Conservation (phyloP, 2,113 vertebrate genomes). For the Macrotis lagotis region DNA sequence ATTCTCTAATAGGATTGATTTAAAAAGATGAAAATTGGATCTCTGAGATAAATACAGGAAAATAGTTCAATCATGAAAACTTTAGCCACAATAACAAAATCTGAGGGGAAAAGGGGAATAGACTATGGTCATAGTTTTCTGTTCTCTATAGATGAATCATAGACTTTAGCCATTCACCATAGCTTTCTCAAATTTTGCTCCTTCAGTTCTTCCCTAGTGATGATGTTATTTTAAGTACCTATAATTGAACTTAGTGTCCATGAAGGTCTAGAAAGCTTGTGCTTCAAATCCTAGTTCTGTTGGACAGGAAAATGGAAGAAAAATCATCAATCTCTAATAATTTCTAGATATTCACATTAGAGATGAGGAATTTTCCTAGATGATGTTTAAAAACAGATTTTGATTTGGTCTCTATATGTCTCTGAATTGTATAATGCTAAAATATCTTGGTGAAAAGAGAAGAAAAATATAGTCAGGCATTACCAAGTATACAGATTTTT, state of each 20-base stretch:
- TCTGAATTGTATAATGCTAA: conserved; percentile 28
- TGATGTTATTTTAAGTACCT: background rate
- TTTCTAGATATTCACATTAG: conserved; percentile 9
- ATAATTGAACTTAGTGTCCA: background rate
- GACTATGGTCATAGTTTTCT: background rate
- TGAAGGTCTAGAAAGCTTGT: background rate
- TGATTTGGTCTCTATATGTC: conserved; percentile 24
- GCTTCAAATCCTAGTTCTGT: background rate
- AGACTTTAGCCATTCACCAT: background rate
- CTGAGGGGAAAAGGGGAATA: background rate
- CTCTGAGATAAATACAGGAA: background rate
- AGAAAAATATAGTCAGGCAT: conserved; percentile 1
- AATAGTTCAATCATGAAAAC: background rate
- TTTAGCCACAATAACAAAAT: background rate
- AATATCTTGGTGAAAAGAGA: conserved; percentile 19
- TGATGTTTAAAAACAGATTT: conserved; percentile 19
- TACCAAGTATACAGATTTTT: conserved; percentile 38
- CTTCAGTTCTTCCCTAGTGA: background rate
- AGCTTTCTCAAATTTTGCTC: background rate
- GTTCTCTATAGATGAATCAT: background rate
- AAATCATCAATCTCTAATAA: background rate
- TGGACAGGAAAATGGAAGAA: conserved; percentile 53
- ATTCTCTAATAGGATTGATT: background rate
- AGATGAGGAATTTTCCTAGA: background rate
- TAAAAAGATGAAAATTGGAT: background rate